phyloP scores from a whole-genome alignment of 2,888 invertebrate genomes.

The Athripsodes cinereus region DNA sequence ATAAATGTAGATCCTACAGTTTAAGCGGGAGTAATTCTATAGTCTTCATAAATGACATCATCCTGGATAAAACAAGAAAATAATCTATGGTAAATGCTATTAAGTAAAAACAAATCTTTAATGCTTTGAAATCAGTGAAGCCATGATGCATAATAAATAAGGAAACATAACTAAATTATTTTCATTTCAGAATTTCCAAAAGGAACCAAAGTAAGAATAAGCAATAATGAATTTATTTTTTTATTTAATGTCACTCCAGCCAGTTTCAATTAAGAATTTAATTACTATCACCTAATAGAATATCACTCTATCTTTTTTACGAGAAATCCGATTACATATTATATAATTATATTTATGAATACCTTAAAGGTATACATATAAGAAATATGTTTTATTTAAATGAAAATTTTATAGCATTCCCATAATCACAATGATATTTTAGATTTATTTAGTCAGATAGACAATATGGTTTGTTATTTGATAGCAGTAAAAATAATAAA shows the following conservation, averaged over 20 bases:
- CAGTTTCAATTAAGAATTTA: too few species aligned
- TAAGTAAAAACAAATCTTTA: constrained; percentile 15
- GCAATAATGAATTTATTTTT: too few species aligned
- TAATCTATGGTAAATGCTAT: constrained; percentile 14
- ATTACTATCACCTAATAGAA: too few species aligned
- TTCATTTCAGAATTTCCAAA: not conserved
- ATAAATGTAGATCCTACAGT: not conserved
- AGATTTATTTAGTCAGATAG: too few species aligned
- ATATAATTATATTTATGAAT: too few species aligned
- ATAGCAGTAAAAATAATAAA: not conserved
- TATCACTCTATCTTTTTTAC: too few species aligned
- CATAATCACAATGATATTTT: too few species aligned
- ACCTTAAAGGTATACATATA: too few species aligned
- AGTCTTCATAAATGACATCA: not conserved
- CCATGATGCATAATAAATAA: constrained; percentile 24
- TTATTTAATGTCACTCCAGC: too few species aligned
- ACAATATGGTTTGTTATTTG: not conserved
- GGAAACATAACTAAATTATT: not conserved
- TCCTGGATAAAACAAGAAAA: constrained; percentile 4
- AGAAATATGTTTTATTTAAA: too few species aligned
- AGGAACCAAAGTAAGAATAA: not conserved
- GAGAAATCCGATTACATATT: too few species aligned
- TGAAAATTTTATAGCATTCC: too few species aligned
- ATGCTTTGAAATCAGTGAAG: constrained; percentile 26
- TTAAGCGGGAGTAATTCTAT: not conserved